Conservation (phyloP, 2,888 invertebrate species). For the Gonocerus acuteangulatus region DNA sequence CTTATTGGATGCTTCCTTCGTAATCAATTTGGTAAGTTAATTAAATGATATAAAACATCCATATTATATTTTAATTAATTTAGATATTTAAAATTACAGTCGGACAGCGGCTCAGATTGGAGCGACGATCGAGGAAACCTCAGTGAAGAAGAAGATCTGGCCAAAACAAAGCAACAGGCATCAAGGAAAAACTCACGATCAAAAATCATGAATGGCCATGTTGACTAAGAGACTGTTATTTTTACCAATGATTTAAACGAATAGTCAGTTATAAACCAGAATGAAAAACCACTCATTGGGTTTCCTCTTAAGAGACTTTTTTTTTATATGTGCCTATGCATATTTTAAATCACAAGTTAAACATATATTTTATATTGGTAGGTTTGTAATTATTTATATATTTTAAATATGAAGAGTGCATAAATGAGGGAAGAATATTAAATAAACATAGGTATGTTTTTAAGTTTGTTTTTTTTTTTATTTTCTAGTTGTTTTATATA, state of each 20-base stretch:
- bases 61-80: background rate
- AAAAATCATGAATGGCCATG: slow-evolving; percentile 18
- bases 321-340: slow-evolving; percentile 15
- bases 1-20: background rate
- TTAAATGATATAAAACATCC: background rate
- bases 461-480: too few species aligned
- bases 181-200: slow-evolving; percentile 4
- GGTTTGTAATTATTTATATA: slow-evolving; percentile 16
- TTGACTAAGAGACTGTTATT: slow-evolving; percentile 19
- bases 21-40: background rate
- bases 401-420: slow-evolving; percentile 2
- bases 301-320: slow-evolving; percentile 6
- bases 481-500: too few species aligned
- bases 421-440: too few species aligned
- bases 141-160: slow-evolving; percentile 16
- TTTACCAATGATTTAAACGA: background rate
- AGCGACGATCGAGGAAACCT: slow-evolving; percentile 2
- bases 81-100: slow-evolving; percentile 10
- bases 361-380: slow-evolving; percentile 16
- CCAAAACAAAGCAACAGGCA: background rate
- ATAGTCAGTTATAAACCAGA: background rate
- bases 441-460: too few species aligned
- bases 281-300: slow-evolving; percentile 3
- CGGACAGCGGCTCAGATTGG: slow-evolving; percentile 31
- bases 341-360: slow-evolving; percentile 14